These are phyloP conservation scores for Hirtodrosophila duncani DNA, from an alignment of 2,888 invertebrate species.

Conservation along the genomic window DNA sequence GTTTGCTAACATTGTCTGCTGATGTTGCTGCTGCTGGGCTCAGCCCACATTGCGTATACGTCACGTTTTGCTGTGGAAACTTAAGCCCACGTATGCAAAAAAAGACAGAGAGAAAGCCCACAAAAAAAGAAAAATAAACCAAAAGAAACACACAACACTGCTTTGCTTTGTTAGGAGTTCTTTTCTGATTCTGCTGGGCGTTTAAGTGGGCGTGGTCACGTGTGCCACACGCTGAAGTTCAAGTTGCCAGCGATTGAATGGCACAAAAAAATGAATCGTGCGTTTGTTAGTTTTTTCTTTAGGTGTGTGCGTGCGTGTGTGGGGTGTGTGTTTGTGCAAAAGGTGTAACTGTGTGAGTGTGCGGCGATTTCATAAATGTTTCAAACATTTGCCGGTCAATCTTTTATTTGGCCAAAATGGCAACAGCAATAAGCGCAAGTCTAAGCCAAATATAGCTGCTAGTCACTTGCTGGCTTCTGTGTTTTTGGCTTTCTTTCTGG, in stretches of 20 bases:
- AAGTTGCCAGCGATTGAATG: constrained; percentile 27
- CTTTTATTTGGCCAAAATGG: constrained; percentile 21
- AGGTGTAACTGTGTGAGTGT: constrained; percentile 7
- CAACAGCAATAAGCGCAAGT: constrained; percentile 3
- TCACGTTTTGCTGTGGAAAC: constrained; percentile 23
- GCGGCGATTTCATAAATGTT: constrained; percentile 31
- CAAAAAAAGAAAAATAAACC: constrained; percentile 17
- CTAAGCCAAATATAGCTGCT: no score
- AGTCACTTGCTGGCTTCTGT: constrained; percentile 14
- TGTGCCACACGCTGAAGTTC: constrained; percentile 27
- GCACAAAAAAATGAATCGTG: constrained; percentile 7
- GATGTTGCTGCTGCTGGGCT: background rate
- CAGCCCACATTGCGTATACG: constrained; percentile 44
- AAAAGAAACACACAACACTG: constrained; percentile 22
- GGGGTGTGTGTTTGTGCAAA: constrained; percentile 6
- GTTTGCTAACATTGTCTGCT: constrained; percentile 8
- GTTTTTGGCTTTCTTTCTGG: constrained; percentile 15
- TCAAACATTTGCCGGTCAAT: constrained; percentile 40
- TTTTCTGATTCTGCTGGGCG: background rate
- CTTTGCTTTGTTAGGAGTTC: constrained; percentile 6
- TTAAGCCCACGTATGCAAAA: constrained; percentile 42
- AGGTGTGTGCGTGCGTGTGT: background rate
- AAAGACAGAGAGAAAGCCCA: no score
- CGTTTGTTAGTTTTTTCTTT: constrained; percentile 5
- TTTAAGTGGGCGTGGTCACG: constrained; percentile 24